Evolutionary conservation across 2,888 invertebrate genomes (phyloP).

Genomic region (Drosophila nigritarsus): DNA sequence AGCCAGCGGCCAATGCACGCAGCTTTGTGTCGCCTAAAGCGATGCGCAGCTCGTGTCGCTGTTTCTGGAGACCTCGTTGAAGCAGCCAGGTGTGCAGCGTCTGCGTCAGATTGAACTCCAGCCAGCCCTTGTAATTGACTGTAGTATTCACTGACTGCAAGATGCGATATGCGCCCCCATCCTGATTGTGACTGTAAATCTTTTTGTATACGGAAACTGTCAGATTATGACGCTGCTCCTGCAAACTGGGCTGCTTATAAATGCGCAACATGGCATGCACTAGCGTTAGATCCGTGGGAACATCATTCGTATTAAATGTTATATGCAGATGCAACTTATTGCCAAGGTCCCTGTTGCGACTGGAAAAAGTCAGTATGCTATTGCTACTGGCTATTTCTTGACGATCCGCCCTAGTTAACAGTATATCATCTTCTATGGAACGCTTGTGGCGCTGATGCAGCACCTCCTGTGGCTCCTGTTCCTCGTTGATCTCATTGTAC

Average conservation of each 20-base stretch:
- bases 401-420: conserved; percentile 91
- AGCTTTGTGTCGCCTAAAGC: conserved; percentile 85
- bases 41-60: conserved; percentile 71
- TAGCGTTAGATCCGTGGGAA: conserved; percentile 91
- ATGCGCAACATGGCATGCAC: conserved; percentile 94
- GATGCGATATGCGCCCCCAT: conserved; percentile 87
- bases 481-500: conserved; percentile 90
- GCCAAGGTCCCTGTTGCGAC: conserved; percentile 75
- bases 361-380: conserved; percentile 96
- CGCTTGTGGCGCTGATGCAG: conserved; percentile 72
- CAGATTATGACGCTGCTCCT: conserved; percentile 36
- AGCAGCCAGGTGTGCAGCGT: conserved; percentile 91
- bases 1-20: conserved; percentile 89
- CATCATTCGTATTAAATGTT: conserved; percentile 95
- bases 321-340: conserved; percentile 83
- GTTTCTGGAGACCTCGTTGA: conserved; percentile 38
- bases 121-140: conserved; percentile 91
- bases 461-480: conserved; percentile 72
- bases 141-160: conserved; percentile 91
- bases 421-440: conserved; percentile 68
- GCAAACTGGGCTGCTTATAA: conserved; percentile 86
- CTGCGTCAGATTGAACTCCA: conserved; percentile 92
- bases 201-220: conserved; percentile 77
- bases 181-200: conserved; percentile 49
- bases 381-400: conserved; percentile 95